Conservation (phyloP, 2,888 invertebrate genomes). For the Xylophagus ater region DNA sequence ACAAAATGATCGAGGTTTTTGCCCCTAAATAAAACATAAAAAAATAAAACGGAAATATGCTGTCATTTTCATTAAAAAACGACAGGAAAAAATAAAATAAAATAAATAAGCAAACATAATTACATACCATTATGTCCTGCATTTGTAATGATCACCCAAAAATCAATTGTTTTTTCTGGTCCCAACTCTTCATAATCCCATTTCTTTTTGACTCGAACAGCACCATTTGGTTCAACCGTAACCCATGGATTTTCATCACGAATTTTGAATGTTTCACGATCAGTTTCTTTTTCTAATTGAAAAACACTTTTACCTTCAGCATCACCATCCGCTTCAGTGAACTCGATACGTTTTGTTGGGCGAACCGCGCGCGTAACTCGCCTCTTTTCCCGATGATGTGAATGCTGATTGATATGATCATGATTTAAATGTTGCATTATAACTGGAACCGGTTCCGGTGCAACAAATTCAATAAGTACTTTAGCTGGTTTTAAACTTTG, state of each 20-base stretch:
- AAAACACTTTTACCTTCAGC: slow-evolving; percentile 80
- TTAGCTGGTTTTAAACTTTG: slow-evolving; percentile 60
- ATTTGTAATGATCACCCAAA: slow-evolving; percentile 90
- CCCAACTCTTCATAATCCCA: slow-evolving; percentile 94
- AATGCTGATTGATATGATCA: slow-evolving; percentile 38
- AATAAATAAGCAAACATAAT: slow-evolving; percentile 7
- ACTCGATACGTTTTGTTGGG: slow-evolving; percentile 87
- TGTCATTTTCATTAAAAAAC: neutral
- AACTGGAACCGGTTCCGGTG: slow-evolving; percentile 46
- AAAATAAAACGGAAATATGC: slow-evolving; percentile 10
- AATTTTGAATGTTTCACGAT: slow-evolving; percentile 85
- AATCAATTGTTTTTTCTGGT: slow-evolving; percentile 89
- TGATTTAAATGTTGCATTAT: slow-evolving; percentile 46
- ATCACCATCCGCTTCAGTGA: slow-evolving; percentile 83
- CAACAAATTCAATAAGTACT: slow-evolving; percentile 62
- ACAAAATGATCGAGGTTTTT: neutral
- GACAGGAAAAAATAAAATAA: slow-evolving; percentile 1
- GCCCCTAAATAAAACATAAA: neutral
- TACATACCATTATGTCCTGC: slow-evolving; percentile 75
- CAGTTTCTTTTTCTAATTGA: slow-evolving; percentile 82
- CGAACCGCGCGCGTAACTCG: slow-evolving; percentile 82
- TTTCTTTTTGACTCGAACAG: slow-evolving; percentile 88
- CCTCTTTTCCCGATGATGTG: slow-evolving; percentile 59
- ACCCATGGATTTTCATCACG: slow-evolving; percentile 92
- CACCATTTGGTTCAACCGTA: slow-evolving; percentile 81